Percentiles rank a stretch among this genome's conserved stretches.
phyloP scores from a whole-genome alignment of 2,888 invertebrate species.

The Boloria euphrosyne region DNA sequence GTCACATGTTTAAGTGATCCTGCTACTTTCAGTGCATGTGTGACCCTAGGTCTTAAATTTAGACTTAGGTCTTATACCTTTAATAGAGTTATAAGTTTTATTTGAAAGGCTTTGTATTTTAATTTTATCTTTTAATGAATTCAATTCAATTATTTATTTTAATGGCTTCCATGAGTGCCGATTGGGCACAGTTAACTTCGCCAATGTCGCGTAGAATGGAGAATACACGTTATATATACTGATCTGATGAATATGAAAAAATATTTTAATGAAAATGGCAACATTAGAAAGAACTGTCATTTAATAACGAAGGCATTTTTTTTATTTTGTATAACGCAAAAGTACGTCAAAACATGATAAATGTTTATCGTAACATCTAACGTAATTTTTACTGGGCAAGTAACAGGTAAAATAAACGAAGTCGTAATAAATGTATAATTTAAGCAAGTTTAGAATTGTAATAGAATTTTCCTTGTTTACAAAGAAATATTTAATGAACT shows the following conservation, averaged over 20 bases:
- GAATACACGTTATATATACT: too few relatives aligned
- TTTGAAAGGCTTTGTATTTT: too few relatives aligned
- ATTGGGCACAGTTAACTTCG: too few relatives aligned
- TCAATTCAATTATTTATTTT: too few relatives aligned
- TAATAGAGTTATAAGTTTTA: too few relatives aligned
- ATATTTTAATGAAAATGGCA: too few relatives aligned
- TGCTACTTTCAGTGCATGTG: conserved; percentile 47
- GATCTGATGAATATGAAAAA: too few relatives aligned
- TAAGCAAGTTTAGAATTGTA: conserved; percentile 11
- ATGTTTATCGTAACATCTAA: conserved; percentile 8
- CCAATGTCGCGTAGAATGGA: too few relatives aligned
- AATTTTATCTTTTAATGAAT: too few relatives aligned
- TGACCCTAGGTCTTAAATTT: conserved; percentile 25
- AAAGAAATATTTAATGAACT: conserved; percentile 4
- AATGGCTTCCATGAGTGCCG: too few relatives aligned
- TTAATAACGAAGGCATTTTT: too few relatives aligned
- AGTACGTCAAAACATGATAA: not conserved
- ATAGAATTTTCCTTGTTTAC: conserved; percentile 29
- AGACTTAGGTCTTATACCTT: not conserved
- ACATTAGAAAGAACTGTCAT: too few relatives aligned
- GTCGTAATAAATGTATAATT: conserved; percentile 11
- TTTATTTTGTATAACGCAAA: not conserved
- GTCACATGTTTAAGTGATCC: conserved; percentile 66
- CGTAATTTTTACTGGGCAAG: conserved; percentile 24
- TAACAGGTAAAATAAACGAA: conserved; percentile 29